Evolutionary conservation across 30 jellyfish, hydroid and myxozoan genomes (phyloP), one percentile per base, ranked within the genome.

Genomic region (Aurelia sp.): DNA sequence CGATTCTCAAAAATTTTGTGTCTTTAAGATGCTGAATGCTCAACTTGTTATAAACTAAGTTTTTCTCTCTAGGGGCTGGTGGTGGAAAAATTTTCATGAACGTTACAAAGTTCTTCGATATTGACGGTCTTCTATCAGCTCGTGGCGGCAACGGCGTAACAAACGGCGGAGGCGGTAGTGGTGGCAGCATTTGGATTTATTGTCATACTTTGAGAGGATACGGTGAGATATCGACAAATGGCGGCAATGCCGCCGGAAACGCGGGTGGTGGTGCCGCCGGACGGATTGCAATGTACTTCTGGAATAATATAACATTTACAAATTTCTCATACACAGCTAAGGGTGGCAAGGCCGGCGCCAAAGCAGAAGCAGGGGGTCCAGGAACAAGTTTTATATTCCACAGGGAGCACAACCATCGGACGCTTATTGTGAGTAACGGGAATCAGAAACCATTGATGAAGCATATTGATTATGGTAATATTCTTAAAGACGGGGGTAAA

Each of bases 231-330:
- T 74, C 87, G 3, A 62, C 87, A 13, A 84, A 84, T 23, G 93
- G 93, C n/a, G 93, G 93, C 21, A 64, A 84, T 48, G 93, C 86
- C 13, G 66, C 52, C 23, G 87, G 88, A 22, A 73, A 62, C 41
- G 79, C 87, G 13, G 93, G 93, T 20, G 93, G 93, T 4, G 93
- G 93, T 19, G 93, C 81, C 8, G 93, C 87, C 70, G 93, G 93
- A 35, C 74, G 93, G 41, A 84, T 73, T 41, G 93, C 87, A 27
- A 37, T 84, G 81, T 84, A 73, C 82, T 72, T 84, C 50, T 73
- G 87, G 87, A 73, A 73, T 47, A 84, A 84, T 51, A 74, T 84
- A 15, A 84, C 93, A 13, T 84, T 84, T 40, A 52, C 84, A 68
- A 82, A 53, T 30, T 73, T 75, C 67, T 84, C 95, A 55, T 90